Base-by-base conservation (phyloP, 2,113 vertebrate species). In the Rhabdornis inornatus region DNA sequence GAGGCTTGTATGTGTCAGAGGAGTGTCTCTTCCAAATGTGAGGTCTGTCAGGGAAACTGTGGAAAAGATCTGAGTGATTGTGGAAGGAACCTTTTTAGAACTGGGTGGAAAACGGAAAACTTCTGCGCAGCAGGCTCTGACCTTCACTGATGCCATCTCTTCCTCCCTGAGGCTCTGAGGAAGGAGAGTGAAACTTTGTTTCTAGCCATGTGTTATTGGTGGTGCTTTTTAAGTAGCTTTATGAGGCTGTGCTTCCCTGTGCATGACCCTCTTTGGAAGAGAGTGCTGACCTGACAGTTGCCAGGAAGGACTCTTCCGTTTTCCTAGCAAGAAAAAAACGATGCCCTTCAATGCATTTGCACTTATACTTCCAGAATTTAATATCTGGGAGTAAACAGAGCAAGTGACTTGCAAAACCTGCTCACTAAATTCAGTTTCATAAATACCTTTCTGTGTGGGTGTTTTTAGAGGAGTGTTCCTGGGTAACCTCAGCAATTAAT, bases 41-140 rank as follows among this genome's bases (percentile, higher is more conserved):
- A 23, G 53, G 55, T 56, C 30, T 84, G 20, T 63, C 49, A 25
- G 56, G 23, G 33, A 75, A 63, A 8, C 17, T 50, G 13, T 2
- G 8, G 72, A 52, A 70, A 65, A 74, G 25, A 49, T 10, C 17
- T 37, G 39, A 33, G 23, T 0, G 0, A 24, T 47, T 6, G 6
- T 71, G 45, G 49, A 76, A 88, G 57, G 33, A 59, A 37, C 7
- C 21, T 49, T 68, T 44, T 79, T 30, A 69, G 75, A 92, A 35
- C 4, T 23, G 24, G 15, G 8, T 68, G 30, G 44, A 68, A 66
- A 71, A 75, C 7, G 30, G 44, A 68, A 66, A 71, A 75, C 7
- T n/a, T 87, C 60, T 63, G 47, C 11, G 4, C 1, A 1, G 17
- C 27, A 9, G 69, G 5, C 24, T 80, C n/a, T 59, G 49, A n/a